Evolutionary conservation across 2,888 invertebrate species (phyloP).

Genomic region (Euproctis similis): DNA sequence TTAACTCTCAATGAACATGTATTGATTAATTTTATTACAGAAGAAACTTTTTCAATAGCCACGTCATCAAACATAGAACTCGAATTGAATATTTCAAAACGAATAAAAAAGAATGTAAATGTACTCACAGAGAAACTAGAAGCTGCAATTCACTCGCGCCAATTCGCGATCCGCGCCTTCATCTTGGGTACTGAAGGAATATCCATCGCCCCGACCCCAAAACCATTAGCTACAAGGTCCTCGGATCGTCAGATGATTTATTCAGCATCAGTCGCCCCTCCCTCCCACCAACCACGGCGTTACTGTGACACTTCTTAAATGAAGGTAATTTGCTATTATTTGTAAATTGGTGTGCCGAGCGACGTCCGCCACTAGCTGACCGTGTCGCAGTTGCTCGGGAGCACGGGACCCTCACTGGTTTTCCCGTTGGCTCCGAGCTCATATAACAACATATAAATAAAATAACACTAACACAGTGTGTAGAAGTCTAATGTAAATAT

Average conservation of each 20-base stretch:
- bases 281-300: slow-evolving; percentile 74
- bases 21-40: no score
- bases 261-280: no score
- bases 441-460: slow-evolving; percentile 13
- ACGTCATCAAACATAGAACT: no score
- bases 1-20: no score
- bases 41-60: no score
- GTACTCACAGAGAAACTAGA: slow-evolving; percentile 39
- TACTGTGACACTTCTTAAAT: slow-evolving; percentile 73
- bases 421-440: slow-evolving; percentile 44
- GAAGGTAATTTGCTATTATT: slow-evolving; percentile 75
- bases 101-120: no score
- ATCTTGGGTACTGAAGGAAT: slow-evolving; percentile 47
- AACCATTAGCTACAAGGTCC: slow-evolving; percentile 71
- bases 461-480: slow-evolving; percentile 17
- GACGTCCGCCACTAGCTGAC: slow-evolving; percentile 55
- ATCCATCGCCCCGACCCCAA: slow-evolving; percentile 51
- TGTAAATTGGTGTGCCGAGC: slow-evolving; percentile 69
- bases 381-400: slow-evolving; percentile 60
- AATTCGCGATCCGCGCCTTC: slow-evolving; percentile 48
- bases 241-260: slow-evolving; percentile 68
- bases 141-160: slow-evolving; percentile 25
- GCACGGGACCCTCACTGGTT: slow-evolving; percentile 54
- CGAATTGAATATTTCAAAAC: no score
- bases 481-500: slow-evolving; percentile 54